A percentile compares a stretch with the other conserved stretches of the same genome.
Conservation (phyloP, 2,113 vertebrate species). For the Stegostoma tigrinum region DNA sequence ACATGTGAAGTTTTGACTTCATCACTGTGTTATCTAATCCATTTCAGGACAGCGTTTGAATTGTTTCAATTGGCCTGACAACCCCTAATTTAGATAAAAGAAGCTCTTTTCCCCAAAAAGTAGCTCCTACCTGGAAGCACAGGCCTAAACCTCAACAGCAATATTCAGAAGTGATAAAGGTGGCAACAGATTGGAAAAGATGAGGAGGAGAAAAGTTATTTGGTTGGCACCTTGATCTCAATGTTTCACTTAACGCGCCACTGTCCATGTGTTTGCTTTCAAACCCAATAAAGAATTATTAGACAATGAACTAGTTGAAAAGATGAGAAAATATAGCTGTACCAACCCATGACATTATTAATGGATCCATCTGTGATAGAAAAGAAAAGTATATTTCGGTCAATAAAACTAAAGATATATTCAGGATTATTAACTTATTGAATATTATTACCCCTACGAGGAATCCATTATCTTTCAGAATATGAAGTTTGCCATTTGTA, state of each 20-base stretch:
- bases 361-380: neutral
- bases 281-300: neutral
- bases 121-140: neutral
- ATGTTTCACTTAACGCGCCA: neutral
- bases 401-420: constrained; percentile 21
- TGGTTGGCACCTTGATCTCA: neutral
- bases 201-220: neutral
- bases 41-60: neutral
- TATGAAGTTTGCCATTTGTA: neutral
- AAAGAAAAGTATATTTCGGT: neutral
- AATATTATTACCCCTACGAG: neutral
- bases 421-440: neutral
- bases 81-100: neutral
- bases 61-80: neutral
- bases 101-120: neutral
- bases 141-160: neutral
- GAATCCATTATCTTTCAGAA: neutral
- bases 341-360: constrained; percentile 9
- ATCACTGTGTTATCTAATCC: neutral
- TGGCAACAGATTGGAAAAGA: neutral
- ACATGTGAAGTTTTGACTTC: neutral
- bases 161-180: neutral
- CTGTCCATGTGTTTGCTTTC: neutral
- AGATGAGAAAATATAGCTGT: neutral
- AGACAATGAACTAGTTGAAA: neutral